Percentiles rank a stretch among this genome's conserved stretches.
These are phyloP conservation scores for Apis laboriosa DNA, from an alignment of 1,140 invertebrate genomes.

Conservation along the genomic window DNA sequence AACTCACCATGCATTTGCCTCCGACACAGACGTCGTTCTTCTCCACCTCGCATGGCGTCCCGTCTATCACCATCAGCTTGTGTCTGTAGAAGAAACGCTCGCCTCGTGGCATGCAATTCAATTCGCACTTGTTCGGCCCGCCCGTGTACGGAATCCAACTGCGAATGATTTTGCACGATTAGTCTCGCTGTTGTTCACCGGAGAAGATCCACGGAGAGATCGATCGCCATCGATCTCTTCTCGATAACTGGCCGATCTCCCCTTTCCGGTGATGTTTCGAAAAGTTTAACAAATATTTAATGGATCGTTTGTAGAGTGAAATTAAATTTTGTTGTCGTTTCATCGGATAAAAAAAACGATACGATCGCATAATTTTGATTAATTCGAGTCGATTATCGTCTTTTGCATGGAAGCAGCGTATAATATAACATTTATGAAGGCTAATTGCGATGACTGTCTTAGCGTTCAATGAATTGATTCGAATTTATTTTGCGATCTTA, in stretches of 20 bases:
- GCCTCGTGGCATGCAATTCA: conserved; percentile 96
- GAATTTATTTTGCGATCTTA: too few relatives aligned
- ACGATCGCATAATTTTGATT: too few relatives aligned
- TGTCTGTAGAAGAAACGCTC: conserved; percentile 96
- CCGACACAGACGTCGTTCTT: conserved; percentile 94
- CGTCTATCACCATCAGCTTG: conserved; percentile 91
- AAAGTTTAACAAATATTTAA: too few relatives aligned
- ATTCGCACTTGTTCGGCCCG: conserved; percentile 93
- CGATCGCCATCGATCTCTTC: conserved; percentile 9
- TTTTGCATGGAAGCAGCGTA: too few relatives aligned
- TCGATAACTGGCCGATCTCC: conserved; percentile 3
- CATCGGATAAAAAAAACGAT: too few relatives aligned
- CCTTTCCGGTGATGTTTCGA: not conserved
- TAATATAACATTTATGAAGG: too few relatives aligned
- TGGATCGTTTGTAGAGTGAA: too few relatives aligned
- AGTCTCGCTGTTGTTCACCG: not conserved
- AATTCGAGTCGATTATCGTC: too few relatives aligned
- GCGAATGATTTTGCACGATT: conserved; percentile 45
- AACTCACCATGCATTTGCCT: conserved; percentile 92
- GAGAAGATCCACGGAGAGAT: not conserved
- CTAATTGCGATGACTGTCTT: too few relatives aligned
- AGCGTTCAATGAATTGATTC: too few relatives aligned
- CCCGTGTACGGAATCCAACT: conserved; percentile 94
- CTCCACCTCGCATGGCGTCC: conserved; percentile 93
- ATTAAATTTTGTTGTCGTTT: too few relatives aligned